These are phyloP conservation scores for Taenioides sp. DNA, from an alignment of 2,797 vertebrate genomes.

Conservation along the genomic window DNA sequence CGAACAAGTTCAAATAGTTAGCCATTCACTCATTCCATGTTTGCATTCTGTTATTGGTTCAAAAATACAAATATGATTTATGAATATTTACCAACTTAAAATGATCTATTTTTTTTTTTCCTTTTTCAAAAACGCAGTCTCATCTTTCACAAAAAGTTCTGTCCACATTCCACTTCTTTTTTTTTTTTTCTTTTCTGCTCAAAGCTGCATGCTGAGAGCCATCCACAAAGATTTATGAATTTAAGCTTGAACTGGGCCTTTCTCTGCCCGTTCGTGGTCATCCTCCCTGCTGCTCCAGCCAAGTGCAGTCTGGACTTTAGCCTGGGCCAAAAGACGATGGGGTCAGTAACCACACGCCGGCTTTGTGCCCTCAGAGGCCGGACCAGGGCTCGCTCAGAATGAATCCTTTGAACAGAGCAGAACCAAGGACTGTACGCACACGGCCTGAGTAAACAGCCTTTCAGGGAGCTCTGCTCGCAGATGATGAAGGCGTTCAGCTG, in stretches of 20 bases:
- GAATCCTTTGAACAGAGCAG: constrained; percentile 46
- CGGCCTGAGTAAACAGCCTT: constrained; percentile 65
- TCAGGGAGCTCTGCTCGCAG: constrained; percentile 52
- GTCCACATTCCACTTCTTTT: constrained; percentile 13
- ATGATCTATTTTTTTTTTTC: neutral
- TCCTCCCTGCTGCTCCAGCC: constrained; percentile 42
- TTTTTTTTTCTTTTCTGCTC: constrained; percentile 24
- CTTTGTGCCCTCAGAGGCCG: constrained; percentile 48
- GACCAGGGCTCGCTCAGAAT: constrained; percentile 46
- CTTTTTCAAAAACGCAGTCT: neutral
- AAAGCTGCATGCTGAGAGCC: constrained; percentile 50
- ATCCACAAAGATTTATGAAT: constrained; percentile 67
- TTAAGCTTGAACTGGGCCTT: constrained; percentile 64
- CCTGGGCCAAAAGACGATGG: constrained; percentile 46
- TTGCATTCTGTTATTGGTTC: too few relatives aligned
- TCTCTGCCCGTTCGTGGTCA: constrained; percentile 33
- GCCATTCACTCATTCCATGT: neutral
- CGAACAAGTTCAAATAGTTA: neutral
- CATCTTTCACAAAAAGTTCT: neutral
- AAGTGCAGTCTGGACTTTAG: constrained; percentile 63
- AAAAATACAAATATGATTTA: too few relatives aligned
- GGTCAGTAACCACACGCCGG: constrained; percentile 60
- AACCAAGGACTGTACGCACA: constrained; percentile 43
- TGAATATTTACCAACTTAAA: neutral
- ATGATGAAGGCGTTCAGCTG: constrained; percentile 62